Evolutionary conservation across 2,797 vertebrate species (phyloP), one percentile per base, ranked within the genome.

Genomic region (Phalloptychus januarius): DNA sequence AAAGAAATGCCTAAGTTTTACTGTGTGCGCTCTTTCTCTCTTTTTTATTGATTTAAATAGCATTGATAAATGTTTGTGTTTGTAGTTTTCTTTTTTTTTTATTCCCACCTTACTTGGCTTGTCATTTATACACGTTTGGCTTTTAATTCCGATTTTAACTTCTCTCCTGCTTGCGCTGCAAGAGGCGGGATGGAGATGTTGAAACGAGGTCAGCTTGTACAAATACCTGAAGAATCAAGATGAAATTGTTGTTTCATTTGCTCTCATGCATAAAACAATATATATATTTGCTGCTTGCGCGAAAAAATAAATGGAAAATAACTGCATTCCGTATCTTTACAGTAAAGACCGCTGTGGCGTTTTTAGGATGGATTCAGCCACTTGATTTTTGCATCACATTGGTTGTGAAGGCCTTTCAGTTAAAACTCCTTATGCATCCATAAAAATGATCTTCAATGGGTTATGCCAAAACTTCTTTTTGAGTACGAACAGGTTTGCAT

Each of bases 121-220:
- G 5, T 58, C 16, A 36, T 63, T 31, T 63, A 33, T 61, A 20
- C 31, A 20, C 15, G 18, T 10, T 58, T 31, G 4, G 11, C 33
- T 7, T 63, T 63, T 31, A 58, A 58, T 4, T 28, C 12, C 12
- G 54, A 28, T 23, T 13, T 13, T 31, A 61, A 61, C 5, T 61
- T 38, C 18, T 18, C 20, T 25, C 18, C 8, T 38, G 7, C 36
- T 63, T 58, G 4, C 44, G 75, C 84, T 79, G 78, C 1, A 38
- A 73, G 18, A 48, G 81, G 75, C 18, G 88, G 74, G 54, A 80
- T 40, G 42, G 28, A 23, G 75, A 70, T 61, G 58, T 67, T 71
- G 75, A 90, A 91, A 89, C 0, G 48, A 86, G 90, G 88, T 91
- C 89, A 92, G 25, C 72, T 63, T 72, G 71, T 70, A 16, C 38